phyloP scores from a whole-genome alignment of 1,140 invertebrate genomes.

The Zaprionus lachaisei region DNA sequence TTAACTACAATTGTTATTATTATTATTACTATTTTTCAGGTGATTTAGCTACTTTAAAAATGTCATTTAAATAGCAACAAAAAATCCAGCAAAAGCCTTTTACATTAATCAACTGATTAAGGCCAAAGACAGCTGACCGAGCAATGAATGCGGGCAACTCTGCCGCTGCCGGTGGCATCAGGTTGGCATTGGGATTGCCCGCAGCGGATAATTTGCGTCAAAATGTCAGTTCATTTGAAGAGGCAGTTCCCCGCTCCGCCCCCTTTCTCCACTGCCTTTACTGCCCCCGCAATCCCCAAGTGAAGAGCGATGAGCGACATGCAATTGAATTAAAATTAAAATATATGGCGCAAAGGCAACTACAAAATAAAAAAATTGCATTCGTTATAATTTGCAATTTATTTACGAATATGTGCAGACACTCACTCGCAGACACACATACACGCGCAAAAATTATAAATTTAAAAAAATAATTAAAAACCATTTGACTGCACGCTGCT shows the following conservation, averaged over 20 bases:
- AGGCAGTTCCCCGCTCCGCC: constrained; percentile 28
- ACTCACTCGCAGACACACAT: not conserved
- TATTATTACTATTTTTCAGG: not conserved
- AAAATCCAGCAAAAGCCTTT: constrained; percentile 34
- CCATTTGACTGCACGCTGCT: constrained; percentile 48
- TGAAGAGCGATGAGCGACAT: constrained; percentile 53
- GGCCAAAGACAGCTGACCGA: constrained; percentile 46
- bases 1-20: not conserved
- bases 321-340: constrained; percentile 80
- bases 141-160: constrained; percentile 4
- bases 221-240: constrained; percentile 75
- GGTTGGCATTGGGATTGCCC: constrained; percentile 50
- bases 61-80: constrained; percentile 12
- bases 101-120: constrained; percentile 59
- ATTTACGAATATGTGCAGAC: constrained; percentile 38
- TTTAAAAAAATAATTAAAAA: constrained; percentile 78
- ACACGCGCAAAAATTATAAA: constrained; percentile 59
- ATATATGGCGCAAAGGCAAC: constrained; percentile 56
- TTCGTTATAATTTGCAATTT: constrained; percentile 71
- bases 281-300: constrained; percentile 7
- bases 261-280: not conserved
- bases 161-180: not conserved
- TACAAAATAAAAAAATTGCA: constrained; percentile 35
- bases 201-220: constrained; percentile 74
- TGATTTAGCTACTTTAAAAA: constrained; percentile 4